Percentiles rank a stretch among this genome's conserved stretches.
These are phyloP conservation scores for Camponotus floridanus DNA, from an alignment of 1,140 invertebrate genomes.

Conservation along the genomic window DNA sequence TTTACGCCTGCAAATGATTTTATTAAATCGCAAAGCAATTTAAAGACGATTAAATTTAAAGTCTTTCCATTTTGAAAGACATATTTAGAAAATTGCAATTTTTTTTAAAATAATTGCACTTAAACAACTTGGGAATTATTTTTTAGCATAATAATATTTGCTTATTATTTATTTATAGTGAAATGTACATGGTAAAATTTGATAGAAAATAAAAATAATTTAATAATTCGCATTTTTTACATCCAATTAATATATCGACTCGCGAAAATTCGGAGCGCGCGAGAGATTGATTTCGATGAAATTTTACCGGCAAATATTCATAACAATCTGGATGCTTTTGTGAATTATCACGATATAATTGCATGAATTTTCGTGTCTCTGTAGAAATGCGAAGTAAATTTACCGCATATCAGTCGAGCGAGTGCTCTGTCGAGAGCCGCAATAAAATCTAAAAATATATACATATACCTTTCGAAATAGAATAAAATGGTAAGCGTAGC, in stretches of 20 bases:
- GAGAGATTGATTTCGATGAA: not conserved
- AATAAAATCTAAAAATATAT: slow-evolving; percentile 81
- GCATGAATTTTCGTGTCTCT: slow-evolving; percentile 1
- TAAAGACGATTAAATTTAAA: not conserved
- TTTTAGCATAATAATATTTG: not conserved
- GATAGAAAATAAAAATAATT: not conserved
- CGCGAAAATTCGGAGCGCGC: not conserved
- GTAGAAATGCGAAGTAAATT: slow-evolving; percentile 25
- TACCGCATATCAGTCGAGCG: slow-evolving; percentile 5
- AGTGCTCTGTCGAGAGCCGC: slow-evolving; percentile 6
- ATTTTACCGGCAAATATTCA: slow-evolving; percentile 17
- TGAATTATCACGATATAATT: slow-evolving; percentile 21
- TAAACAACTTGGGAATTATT: not conserved
- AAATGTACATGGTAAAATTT: not conserved
- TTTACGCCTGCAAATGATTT: too few relatives aligned
- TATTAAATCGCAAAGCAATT: not conserved
- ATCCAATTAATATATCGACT: not conserved
- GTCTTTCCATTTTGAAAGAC: not conserved
- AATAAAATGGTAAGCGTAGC: slow-evolving; percentile 83
- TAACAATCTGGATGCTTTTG: not conserved
- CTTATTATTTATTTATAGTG: too few relatives aligned
- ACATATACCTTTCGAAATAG: slow-evolving; percentile 81
- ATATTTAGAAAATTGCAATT: not conserved
- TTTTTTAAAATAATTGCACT: not conserved
- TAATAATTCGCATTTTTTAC: not conserved